Evolutionary conservation across 2,888 invertebrate species (phyloP).

Genomic region (Tipula lateralis): DNA sequence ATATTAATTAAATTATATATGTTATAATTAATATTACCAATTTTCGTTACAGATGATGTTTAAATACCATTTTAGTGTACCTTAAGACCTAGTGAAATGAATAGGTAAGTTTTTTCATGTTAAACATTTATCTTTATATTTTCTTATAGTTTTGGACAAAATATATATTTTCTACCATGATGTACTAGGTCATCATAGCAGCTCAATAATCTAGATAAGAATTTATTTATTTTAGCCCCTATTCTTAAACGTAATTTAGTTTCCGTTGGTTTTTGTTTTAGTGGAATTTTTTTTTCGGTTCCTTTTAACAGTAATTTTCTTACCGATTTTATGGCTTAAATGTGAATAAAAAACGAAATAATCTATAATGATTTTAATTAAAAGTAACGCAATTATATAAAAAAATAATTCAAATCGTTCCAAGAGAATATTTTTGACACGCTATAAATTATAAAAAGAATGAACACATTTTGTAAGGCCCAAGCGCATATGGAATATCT

Average conservation of each 20-base stretch:
- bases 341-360: background rate
- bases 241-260: background rate
- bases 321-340: background rate
- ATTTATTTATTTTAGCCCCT: background rate
- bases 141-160: background rate
- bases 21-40: background rate
- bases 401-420: background rate
- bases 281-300: background rate
- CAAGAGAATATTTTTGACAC: background rate
- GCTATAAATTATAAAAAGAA: background rate
- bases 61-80: background rate
- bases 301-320: background rate
- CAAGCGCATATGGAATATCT: background rate
- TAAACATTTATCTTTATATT: background rate
- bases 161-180: too few relatives aligned
- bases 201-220: background rate
- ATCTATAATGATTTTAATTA: constrained; percentile 1
- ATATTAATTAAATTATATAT: background rate
- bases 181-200: background rate
- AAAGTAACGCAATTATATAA: background rate
- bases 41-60: background rate
- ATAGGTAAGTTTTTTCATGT: background rate
- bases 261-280: background rate
- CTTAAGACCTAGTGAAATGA: background rate
- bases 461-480: background rate